Conservation (phyloP, 2,113 vertebrate genomes). For the Cepphus grylle region DNA sequence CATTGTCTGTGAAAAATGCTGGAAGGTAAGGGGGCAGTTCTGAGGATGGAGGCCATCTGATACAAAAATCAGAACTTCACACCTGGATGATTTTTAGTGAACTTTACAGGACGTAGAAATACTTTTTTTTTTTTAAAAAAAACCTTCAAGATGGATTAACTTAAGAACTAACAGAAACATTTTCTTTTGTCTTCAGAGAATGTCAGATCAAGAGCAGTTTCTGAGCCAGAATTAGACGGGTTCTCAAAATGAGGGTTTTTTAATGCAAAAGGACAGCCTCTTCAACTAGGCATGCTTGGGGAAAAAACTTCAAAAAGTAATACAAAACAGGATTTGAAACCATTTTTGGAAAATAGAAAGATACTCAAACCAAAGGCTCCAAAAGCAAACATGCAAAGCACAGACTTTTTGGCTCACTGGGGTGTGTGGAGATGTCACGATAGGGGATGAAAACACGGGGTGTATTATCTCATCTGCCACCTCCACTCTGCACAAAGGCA, state of each 20-base stretch:
- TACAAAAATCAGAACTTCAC: neutral
- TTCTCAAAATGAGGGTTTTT: neutral
- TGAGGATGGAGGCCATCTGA: neutral
- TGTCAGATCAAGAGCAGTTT: neutral
- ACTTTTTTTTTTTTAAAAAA: neutral
- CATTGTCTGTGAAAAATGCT: neutral
- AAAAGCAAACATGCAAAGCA: neutral
- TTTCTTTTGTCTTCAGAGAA: neutral
- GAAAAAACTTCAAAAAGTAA: neutral
- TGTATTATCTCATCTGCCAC: neutral
- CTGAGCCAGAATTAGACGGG: neutral
- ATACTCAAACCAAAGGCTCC: neutral
- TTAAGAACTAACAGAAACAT: neutral
- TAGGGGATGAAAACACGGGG: rapidly evolving
- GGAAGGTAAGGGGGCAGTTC: neutral
- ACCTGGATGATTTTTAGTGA: neutral
- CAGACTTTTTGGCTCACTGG: neutral
- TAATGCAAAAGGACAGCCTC: neutral
- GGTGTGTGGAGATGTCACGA: neutral
- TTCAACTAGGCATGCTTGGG: neutral
- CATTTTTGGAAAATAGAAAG: neutral
- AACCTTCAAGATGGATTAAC: neutral
- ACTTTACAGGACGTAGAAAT: neutral
- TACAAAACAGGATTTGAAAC: neutral
- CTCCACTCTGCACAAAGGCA: neutral